These are phyloP conservation scores for Chrysodeixis includens DNA, from an alignment of 2,888 invertebrate genomes.

Conservation along the genomic window DNA sequence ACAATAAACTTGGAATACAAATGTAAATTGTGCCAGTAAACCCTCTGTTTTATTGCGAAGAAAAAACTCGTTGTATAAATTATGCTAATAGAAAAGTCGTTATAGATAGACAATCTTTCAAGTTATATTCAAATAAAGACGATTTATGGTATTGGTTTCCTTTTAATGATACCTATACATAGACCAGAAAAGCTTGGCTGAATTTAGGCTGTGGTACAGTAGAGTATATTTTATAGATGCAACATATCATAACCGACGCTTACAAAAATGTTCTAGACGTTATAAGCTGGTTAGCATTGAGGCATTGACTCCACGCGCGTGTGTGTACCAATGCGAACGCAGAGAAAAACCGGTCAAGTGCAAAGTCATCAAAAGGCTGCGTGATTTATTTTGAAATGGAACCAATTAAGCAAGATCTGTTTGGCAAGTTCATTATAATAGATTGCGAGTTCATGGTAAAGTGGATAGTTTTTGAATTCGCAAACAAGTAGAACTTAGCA, in stretches of 20 bases:
- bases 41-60: constrained; percentile 23
- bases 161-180: too few species aligned
- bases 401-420: background rate
- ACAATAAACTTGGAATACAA: background rate
- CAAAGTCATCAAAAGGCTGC: background rate
- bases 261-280: background rate
- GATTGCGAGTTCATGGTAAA: background rate
- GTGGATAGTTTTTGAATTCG: background rate
- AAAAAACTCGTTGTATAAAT: constrained; percentile 32
- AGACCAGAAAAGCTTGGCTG: too few species aligned
- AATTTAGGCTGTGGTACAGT: background rate
- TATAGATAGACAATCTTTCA: background rate
- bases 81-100: constrained; percentile 25
- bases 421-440: background rate
- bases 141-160: background rate
- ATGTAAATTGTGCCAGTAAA: constrained; percentile 20
- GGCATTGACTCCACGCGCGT: background rate
- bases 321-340: background rate
- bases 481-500: background rate
- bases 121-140: background rate
- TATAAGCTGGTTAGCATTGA: constrained; percentile 1
- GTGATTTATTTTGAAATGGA: constrained; percentile 4
- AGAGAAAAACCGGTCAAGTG: constrained; percentile 8
- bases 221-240: background rate
- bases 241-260: background rate